These are phyloP conservation scores for Eublepharis macularius DNA, from an alignment of 2,113 vertebrate species.

Conservation along the genomic window DNA sequence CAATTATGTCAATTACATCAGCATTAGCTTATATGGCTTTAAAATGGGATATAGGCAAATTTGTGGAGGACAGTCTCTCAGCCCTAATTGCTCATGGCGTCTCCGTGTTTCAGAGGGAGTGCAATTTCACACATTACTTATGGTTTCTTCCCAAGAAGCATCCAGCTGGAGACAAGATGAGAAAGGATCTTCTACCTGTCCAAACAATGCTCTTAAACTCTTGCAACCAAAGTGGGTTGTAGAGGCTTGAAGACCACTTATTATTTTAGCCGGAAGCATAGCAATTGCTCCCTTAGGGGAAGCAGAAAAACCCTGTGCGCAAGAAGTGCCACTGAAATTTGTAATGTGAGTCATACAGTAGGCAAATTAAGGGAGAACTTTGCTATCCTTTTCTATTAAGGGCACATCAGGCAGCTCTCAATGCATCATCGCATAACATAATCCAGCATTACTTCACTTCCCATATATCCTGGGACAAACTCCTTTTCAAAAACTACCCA, in stretches of 20 bases:
- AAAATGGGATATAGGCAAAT: not conserved
- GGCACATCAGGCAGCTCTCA: fast-evolving
- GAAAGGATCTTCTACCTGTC: too few relatives aligned
- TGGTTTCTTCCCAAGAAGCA: too few relatives aligned
- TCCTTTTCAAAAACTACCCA: not conserved
- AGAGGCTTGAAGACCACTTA: too few relatives aligned
- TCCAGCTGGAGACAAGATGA: not conserved
- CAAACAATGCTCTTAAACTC: not conserved
- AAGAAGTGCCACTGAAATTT: not conserved
- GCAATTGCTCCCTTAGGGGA: not conserved
- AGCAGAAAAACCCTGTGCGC: not conserved
- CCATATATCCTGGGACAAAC: too few relatives aligned
- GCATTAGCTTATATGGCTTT: not conserved
- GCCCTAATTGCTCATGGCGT: not conserved
- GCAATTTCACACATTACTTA: too few relatives aligned
- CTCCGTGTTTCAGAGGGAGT: not conserved
- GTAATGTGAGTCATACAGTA: not conserved
- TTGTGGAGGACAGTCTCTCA: not conserved
- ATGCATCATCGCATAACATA: not conserved
- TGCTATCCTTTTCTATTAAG: not conserved
- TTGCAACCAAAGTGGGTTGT: not conserved
- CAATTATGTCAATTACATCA: too few relatives aligned
- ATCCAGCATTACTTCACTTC: not conserved
- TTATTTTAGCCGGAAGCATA: not conserved
- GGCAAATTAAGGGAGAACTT: not conserved